phyloP scores from a whole-genome alignment of 2,888 invertebrate species.

The Allacma fusca region DNA sequence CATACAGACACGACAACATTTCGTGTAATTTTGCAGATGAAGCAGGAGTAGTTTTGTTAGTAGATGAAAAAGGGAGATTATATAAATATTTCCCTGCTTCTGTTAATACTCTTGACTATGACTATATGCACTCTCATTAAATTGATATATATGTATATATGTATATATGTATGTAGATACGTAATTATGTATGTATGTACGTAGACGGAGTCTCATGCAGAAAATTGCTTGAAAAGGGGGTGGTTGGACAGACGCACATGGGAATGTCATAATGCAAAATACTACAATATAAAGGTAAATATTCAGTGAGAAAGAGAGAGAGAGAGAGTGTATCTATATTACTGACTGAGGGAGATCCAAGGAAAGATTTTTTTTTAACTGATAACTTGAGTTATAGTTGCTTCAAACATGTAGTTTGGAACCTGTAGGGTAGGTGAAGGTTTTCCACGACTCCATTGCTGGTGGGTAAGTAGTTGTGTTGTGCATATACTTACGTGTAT shows the following conservation, averaged over 20 bases:
- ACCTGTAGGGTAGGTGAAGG: slow-evolving; percentile 16
- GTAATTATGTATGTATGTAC: too few relatives aligned
- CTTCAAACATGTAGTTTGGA: background rate
- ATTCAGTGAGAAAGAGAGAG: background rate
- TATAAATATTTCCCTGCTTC: too few relatives aligned
- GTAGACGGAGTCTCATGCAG: too few relatives aligned
- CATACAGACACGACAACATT: background rate
- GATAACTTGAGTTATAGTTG: background rate
- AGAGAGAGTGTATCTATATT: background rate
- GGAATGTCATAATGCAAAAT: slow-evolving; percentile 11
- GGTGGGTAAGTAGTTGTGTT: too few relatives aligned
- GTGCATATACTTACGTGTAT: too few relatives aligned
- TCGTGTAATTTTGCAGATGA: background rate
- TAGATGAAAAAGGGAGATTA: background rate
- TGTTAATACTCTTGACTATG: background rate
- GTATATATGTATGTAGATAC: too few relatives aligned
- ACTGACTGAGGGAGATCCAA: background rate
- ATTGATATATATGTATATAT: too few relatives aligned
- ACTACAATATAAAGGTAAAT: slow-evolving; percentile 5
- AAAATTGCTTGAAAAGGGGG: background rate
- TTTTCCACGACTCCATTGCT: background rate
- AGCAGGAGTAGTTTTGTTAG: background rate
- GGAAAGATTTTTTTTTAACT: slow-evolving; percentile 2
- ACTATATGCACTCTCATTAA: too few relatives aligned
- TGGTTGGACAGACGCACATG: slow-evolving; percentile 2